Conservation (phyloP, 2,113 vertebrate species). For the Atlantisia rogersi region DNA sequence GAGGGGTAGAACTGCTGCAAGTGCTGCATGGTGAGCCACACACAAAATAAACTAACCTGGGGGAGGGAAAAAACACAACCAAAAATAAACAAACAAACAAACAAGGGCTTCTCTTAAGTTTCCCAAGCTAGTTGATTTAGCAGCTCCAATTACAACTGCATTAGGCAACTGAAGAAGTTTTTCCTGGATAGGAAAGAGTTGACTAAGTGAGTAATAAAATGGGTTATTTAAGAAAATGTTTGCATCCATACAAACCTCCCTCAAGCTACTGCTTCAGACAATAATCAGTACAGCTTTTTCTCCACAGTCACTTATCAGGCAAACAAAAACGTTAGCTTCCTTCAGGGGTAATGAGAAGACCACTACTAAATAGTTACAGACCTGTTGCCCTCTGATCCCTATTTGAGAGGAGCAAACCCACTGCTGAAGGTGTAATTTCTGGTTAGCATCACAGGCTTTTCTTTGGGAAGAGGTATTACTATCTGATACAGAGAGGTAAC, state of each 20-base stretch:
- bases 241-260: background rate
- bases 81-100: background rate
- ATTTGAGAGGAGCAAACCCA: background rate
- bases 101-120: background rate
- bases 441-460: background rate
- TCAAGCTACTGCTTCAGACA: background rate
- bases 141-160: background rate
- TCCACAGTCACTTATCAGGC: background rate
- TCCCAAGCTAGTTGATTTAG: background rate
- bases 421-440: background rate
- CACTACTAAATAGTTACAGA: background rate
- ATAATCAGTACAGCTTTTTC: background rate
- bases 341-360: background rate
- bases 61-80: too few species aligned
- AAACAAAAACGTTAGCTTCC: background rate
- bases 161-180: background rate
- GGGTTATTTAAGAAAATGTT: background rate
- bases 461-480: background rate
- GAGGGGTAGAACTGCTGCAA: background rate
- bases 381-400: background rate
- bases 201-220: background rate
- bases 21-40: background rate
- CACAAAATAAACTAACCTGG: background rate
- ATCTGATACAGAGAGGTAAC: background rate
- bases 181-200: background rate